A percentile compares a stretch with the other conserved stretches of the same genome.
These are phyloP conservation scores for Columba guinea DNA, from an alignment of 2,797 vertebrate genomes.

Conservation along the genomic window DNA sequence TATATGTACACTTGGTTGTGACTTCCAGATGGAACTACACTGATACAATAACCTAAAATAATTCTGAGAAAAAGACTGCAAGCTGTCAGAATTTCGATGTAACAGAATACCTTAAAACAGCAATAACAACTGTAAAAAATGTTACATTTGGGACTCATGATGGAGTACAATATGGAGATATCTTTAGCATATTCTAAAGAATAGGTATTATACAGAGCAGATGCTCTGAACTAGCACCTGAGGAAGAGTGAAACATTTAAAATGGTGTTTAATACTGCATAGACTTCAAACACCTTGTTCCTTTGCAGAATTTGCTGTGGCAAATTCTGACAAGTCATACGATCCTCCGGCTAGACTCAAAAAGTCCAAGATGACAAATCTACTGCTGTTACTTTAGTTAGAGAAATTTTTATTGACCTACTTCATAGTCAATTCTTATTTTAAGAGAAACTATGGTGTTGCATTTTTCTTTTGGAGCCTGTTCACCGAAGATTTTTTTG, in stretches of 20 bases:
- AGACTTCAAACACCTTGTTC: not conserved
- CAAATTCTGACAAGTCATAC: not conserved
- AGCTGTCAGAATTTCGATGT: not conserved
- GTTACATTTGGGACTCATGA: not conserved
- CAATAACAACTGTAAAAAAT: not conserved
- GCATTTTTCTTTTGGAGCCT: not conserved
- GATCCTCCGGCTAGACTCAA: not conserved
- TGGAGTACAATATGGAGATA: not conserved
- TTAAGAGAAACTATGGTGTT: not conserved
- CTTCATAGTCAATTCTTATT: not conserved
- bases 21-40: not conserved
- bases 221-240: not conserved
- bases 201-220: not conserved
- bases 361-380: not conserved
- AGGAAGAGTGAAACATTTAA: not conserved
- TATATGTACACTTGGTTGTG: not conserved
- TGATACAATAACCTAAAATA: not conserved
- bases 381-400: not conserved
- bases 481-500: not conserved
- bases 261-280: not conserved
- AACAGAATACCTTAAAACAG: not conserved
- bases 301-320: not conserved
- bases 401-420: not conserved
- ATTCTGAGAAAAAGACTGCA: not conserved
- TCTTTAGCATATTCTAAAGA: not conserved